phyloP scores from a whole-genome alignment of 2,113 vertebrate genomes.

The Ptyas mucosa region DNA sequence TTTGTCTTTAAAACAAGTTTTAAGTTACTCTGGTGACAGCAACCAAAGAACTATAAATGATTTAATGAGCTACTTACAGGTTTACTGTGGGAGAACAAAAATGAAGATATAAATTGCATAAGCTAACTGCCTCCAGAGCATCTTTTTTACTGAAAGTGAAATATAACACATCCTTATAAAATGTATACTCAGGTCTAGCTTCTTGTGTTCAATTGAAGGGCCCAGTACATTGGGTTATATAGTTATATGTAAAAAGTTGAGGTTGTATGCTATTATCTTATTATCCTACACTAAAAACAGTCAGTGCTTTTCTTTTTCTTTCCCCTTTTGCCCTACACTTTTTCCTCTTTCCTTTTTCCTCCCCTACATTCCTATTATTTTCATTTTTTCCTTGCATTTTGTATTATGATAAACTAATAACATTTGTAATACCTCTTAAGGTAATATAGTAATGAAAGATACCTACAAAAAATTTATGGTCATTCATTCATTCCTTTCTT shows the following conservation, averaged over 20 bases:
- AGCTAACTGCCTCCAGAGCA: background rate
- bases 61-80: background rate
- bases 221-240: background rate
- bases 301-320: no score
- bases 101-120: background rate
- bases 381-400: no score
- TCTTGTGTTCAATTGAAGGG: background rate
- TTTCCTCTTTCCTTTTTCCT: no score
- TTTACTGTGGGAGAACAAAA: background rate
- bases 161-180: background rate
- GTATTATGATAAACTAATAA: no score
- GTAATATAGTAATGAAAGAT: background rate
- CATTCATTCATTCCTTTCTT: background rate
- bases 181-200: background rate
- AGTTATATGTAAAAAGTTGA: no score
- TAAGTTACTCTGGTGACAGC: background rate
- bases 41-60: background rate
- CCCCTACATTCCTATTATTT: no score
- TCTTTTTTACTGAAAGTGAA: background rate
- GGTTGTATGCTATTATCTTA: no score
- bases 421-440: background rate
- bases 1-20: background rate
- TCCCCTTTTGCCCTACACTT: no score
- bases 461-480: background rate
- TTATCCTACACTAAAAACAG: no score